Evolutionary conservation across 2,113 vertebrate species (phyloP), one percentile per base, ranked within the genome.

Genomic region (Boleophthalmus pectinirostris): DNA sequence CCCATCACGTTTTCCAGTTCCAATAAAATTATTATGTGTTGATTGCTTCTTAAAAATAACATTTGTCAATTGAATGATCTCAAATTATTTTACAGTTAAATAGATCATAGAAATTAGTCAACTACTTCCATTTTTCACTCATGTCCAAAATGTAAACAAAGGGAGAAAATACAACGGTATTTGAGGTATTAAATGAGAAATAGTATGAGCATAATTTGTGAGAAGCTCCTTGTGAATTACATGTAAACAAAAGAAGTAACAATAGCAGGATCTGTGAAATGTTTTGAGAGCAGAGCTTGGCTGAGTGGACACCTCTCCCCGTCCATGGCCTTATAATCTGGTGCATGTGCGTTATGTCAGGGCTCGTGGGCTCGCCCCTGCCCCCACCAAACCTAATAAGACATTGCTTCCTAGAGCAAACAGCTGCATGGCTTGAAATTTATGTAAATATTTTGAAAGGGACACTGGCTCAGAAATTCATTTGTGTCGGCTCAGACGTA

Each of bases 391-490:
- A 91, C 91, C 94, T 94, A 94, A 93, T 94, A 97, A 96, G 94
- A 95, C 94, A 91, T 93, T 93, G 94, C 95, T 97, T 96, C 95
- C 95, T 94, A 94, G 94, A 96, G 95, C 96, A 96, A 97, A 97
- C 96, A 97, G 95, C 95, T 97, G 95, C 94, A 96, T 94, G 94
- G 95, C 95, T 93, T 93, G 95, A 96, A 96, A 97, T 96, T 96
- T 97, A 97, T 98, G 97, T 96, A 98, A 97, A 98, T 98, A 97
- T 98, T 97, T 96, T 95, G 96, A 97, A 97, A 97, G 96, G 95
- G 94, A 97, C 95, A 96, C 93, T 91, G 94, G 96, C 96, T 96
- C 94, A 92, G 94, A 97, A 96, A 97, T 97, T 97, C 95, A 98
- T 97, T 97, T 97, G 96, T 85, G 92, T 91, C 91, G 92, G 87